Conservation (phyloP, 2,113 vertebrate species). For the Neoarius graeffei region DNA sequence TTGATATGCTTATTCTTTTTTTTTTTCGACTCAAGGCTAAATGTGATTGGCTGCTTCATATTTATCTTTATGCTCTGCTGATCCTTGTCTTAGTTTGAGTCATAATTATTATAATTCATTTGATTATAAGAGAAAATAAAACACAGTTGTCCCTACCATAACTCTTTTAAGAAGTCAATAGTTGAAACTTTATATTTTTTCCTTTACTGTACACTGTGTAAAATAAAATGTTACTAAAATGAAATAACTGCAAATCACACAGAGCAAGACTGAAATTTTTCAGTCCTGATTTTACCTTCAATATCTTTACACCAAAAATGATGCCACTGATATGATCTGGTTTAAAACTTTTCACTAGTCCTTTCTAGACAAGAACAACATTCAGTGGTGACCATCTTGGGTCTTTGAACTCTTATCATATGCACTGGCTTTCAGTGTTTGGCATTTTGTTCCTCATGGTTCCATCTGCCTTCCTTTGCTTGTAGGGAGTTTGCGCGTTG, state of each 20-base stretch:
- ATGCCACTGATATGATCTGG: too few relatives aligned
- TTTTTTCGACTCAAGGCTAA: constrained; percentile 32
- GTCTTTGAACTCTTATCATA: neutral
- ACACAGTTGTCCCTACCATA: neutral
- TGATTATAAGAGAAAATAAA: neutral
- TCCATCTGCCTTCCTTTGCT: constrained; percentile 36
- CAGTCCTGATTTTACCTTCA: neutral
- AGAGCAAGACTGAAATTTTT: neutral
- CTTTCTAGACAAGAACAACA: neutral
- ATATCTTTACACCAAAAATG: neutral
- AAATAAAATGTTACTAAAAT: neutral
- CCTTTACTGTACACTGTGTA: too few relatives aligned
- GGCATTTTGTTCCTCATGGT: constrained; percentile 15
- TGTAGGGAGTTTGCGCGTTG: constrained; percentile 99
- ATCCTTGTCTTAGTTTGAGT: constrained; percentile 9
- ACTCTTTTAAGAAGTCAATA: too few relatives aligned
- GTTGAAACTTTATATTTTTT: too few relatives aligned
- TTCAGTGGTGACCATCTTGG: neutral
- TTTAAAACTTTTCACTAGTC: neutral
- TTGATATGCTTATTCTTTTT: neutral
- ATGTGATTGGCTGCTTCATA: constrained; percentile 25
- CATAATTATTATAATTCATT: neutral
- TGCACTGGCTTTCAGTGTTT: neutral
- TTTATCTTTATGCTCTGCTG: constrained; percentile 1
- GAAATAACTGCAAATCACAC: neutral